A percentile compares a stretch with the other conserved stretches of the same genome.
Evolutionary conservation across 2,797 vertebrate species (phyloP).

Genomic region (Columba guinea): DNA sequence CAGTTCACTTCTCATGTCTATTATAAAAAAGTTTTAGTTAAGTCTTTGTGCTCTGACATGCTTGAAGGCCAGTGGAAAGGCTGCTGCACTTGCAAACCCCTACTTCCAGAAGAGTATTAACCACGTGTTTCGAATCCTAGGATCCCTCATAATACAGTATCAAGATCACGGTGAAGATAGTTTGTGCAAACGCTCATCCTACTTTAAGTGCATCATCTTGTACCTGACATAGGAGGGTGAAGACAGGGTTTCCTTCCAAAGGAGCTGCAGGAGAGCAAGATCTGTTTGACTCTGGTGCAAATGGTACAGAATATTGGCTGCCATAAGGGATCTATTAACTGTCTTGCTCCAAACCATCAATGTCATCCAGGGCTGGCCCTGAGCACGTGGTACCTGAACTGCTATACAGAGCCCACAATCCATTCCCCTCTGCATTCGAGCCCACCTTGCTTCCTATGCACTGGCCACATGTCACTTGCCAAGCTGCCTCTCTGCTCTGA

Average conservation of each 20-base stretch:
- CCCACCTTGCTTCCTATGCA: background rate
- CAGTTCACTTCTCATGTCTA: background rate
- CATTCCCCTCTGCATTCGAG: background rate
- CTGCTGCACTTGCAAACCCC: background rate
- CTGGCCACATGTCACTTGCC: background rate
- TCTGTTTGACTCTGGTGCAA: background rate
- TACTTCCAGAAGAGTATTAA: background rate
- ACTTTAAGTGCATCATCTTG: background rate
- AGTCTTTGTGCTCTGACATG: background rate
- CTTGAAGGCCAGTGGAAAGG: background rate
- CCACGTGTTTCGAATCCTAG: background rate
- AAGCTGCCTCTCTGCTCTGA: background rate
- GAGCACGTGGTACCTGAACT: background rate
- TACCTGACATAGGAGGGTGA: background rate
- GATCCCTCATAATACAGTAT: background rate
- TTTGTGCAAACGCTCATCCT: background rate
- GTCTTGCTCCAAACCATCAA: background rate
- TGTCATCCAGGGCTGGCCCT: background rate
- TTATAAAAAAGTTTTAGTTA: background rate
- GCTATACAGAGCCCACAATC: background rate
- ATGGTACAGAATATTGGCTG: background rate
- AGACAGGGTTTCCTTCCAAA: background rate
- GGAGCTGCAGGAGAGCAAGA: background rate
- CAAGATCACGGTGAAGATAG: background rate
- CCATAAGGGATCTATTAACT: background rate